phyloP scores from a whole-genome alignment of 2,113 vertebrate species.

The Chionis minor region DNA sequence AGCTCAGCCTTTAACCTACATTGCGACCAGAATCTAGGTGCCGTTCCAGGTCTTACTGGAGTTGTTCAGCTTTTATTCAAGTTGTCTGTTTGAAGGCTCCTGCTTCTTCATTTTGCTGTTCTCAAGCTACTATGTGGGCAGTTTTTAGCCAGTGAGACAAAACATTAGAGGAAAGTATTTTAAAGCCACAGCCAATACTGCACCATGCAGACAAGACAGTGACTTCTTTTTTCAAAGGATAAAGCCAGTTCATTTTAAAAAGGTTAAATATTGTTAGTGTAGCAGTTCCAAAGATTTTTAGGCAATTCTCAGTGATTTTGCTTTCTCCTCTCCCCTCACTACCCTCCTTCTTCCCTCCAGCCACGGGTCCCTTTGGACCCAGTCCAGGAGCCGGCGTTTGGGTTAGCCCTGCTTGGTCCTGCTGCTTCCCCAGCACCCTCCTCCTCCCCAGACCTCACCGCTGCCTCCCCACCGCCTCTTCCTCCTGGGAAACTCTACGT shows the following conservation, averaged over 20 bases:
- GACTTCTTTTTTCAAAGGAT: not conserved
- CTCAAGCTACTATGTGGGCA: not conserved
- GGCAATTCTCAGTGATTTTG: not conserved
- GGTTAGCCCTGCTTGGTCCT: not conserved
- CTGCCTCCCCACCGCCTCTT: not conserved
- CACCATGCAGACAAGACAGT: not conserved
- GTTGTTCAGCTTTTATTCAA: not conserved
- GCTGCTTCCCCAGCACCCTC: not conserved
- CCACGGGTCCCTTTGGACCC: not conserved
- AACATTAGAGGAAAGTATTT: not conserved
- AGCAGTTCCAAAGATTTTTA: not conserved
- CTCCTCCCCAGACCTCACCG: not conserved
- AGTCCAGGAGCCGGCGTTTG: not conserved
- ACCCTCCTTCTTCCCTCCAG: not conserved
- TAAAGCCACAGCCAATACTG: not conserved
- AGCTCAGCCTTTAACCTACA: slow-evolving; percentile 57
- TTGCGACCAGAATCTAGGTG: slow-evolving; percentile 40
- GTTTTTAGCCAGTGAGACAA: not conserved
- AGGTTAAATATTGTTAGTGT: not conserved
- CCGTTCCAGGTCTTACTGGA: not conserved
- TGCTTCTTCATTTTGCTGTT: not conserved
- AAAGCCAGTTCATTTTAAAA: not conserved
- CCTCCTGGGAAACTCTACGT: not conserved
- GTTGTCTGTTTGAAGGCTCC: not conserved
- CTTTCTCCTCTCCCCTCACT: not conserved